phyloP scores from a whole-genome alignment of 2,113 vertebrate genomes.

The Barnardius zonarius region DNA sequence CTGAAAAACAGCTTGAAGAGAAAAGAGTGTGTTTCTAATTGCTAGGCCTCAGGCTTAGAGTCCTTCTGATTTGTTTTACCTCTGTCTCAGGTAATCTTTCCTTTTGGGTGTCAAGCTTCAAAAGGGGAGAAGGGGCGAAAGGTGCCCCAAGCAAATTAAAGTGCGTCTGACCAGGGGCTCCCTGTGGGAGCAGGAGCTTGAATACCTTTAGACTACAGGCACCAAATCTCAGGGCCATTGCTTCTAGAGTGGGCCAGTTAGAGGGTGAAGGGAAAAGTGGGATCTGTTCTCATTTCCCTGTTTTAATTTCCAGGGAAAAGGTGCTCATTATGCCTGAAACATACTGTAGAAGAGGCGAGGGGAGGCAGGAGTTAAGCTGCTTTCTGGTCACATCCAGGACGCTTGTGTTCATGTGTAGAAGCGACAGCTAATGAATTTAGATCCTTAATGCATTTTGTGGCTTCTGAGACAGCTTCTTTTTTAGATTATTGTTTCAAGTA shows the following conservation, averaged over 20 bases:
- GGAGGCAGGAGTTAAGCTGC: neutral
- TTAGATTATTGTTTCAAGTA: neutral
- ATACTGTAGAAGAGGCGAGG: neutral
- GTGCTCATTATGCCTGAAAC: neutral
- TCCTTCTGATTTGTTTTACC: neutral
- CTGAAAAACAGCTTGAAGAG: neutral
- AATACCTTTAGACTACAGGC: neutral
- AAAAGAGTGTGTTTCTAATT: neutral
- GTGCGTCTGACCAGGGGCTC: neutral
- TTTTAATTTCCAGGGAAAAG: neutral
- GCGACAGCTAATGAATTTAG: constrained; percentile 8
- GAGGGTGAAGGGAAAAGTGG: neutral
- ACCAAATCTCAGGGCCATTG: neutral
- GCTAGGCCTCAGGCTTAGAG: neutral
- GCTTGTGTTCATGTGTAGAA: neutral
- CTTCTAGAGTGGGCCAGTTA: neutral
- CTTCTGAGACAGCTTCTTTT: constrained; percentile 22
- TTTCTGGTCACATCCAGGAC: neutral
- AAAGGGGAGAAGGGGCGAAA: neutral
- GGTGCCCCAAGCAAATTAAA: neutral
- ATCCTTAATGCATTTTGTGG: constrained; percentile 32
- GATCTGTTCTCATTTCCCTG: neutral
- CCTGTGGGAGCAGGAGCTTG: neutral
- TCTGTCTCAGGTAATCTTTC: neutral
- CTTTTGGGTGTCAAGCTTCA: neutral